phyloP scores from a whole-genome alignment of 2,113 vertebrate genomes.

The Mobula birostris region DNA sequence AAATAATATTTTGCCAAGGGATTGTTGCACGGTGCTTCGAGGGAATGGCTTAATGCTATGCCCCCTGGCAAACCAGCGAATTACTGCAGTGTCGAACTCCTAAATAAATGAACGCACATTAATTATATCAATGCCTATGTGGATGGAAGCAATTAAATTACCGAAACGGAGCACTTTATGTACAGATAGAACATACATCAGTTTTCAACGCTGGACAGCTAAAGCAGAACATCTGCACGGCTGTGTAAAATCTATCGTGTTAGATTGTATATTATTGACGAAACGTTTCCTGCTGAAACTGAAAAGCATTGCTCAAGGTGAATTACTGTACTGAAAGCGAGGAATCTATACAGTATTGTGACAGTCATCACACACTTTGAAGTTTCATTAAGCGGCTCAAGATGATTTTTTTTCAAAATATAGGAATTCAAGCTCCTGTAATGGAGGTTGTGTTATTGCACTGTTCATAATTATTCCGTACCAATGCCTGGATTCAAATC shows the following conservation, averaged over 20 bases:
- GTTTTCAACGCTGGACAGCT: neutral
- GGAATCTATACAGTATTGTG: neutral
- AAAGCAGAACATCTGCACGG: neutral
- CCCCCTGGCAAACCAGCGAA: slow-evolving; percentile 12
- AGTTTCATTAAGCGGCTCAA: neutral
- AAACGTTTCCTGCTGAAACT: neutral
- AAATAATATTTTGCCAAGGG: neutral
- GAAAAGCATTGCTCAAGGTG: neutral
- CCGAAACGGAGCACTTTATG: neutral
- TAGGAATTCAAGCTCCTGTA: neutral
- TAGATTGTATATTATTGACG: neutral
- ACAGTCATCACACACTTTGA: neutral
- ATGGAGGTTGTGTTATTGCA: neutral
- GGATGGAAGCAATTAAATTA: neutral
- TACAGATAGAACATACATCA: neutral
- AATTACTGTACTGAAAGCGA: neutral
- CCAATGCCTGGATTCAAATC: neutral
- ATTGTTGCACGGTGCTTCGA: neutral
- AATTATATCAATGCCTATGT: neutral
- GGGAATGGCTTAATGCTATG: neutral
- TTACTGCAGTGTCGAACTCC: neutral
- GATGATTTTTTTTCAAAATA: neutral
- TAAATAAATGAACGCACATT: neutral
- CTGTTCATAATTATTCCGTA: neutral
- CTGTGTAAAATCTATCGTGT: neutral